Percentiles rank a stretch among this genome's conserved stretches.
Evolutionary conservation across 2,797 vertebrate genomes (phyloP).

Genomic region (Borostomias antarcticus): DNA sequence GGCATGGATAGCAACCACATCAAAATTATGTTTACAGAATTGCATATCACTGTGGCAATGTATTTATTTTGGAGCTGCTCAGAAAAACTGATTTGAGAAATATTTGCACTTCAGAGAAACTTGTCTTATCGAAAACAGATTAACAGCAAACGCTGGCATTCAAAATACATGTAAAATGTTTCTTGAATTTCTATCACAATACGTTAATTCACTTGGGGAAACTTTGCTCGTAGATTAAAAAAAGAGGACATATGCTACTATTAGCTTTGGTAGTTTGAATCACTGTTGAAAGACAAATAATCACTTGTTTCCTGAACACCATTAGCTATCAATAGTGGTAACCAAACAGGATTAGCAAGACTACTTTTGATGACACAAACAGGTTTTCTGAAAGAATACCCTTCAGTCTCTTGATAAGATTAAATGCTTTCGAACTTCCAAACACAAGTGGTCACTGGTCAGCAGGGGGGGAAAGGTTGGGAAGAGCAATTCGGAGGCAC

Average conservation of each 20-base stretch:
- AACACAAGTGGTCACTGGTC: conserved; percentile 4
- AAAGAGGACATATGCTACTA: conserved; percentile 27
- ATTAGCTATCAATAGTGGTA: conserved; percentile 23
- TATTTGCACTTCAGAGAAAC: conserved; percentile 30
- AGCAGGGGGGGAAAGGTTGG: conserved; percentile 3
- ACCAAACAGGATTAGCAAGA: conserved; percentile 38
- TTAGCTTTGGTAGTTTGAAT: conserved; percentile 50
- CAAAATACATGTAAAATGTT: conserved; percentile 18
- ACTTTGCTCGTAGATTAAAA: conserved; percentile 33
- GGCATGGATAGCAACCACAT: conserved; percentile 24
- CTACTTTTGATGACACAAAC: conserved; percentile 37
- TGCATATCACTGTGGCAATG: conserved; percentile 27
- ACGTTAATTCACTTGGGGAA: conserved; percentile 26
- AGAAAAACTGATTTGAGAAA: conserved; percentile 29
- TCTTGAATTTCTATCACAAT: conserved; percentile 21
- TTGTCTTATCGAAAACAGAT: conserved; percentile 16
- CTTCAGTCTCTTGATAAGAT: conserved; percentile 29
- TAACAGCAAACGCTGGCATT: conserved; percentile 22
- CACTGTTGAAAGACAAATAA: conserved; percentile 31
- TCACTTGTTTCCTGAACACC: conserved; percentile 41
- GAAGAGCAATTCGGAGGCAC: conserved; percentile 46
- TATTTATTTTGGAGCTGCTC: conserved; percentile 28
- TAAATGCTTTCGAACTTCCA: conserved; percentile 38
- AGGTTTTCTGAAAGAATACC: conserved; percentile 33
- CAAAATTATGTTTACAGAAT: conserved; percentile 25